Evolutionary conservation across 1,140 invertebrate species (phyloP).

Genomic region (Adelges cooleyi): DNA sequence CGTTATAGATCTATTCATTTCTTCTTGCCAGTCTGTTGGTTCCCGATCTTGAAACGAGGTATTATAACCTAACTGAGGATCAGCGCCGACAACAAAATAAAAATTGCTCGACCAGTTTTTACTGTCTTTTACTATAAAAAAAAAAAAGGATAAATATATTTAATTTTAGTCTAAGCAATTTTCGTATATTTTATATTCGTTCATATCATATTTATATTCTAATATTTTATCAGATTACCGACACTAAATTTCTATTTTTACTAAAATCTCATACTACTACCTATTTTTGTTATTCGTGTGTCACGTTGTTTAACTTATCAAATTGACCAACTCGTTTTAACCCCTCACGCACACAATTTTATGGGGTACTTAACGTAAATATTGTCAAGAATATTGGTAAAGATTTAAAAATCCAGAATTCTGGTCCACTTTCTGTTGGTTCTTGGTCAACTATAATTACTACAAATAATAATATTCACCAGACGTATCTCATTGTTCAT

Average conservation of each 20-base stretch:
- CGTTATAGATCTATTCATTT: constrained; percentile 39
- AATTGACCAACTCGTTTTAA: no score
- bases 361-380: no score
- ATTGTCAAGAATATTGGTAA: no score
- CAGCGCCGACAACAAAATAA: constrained; percentile 44
- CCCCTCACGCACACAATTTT: no score
- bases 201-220: not conserved
- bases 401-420: no score
- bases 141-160: not conserved
- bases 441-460: no score
- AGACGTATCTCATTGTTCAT: no score
- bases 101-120: constrained; percentile 37
- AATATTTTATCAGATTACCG: no score
- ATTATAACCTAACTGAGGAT: constrained; percentile 46
- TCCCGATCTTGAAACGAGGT: constrained; percentile 38
- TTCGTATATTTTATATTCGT: not conserved
- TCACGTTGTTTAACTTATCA: no score
- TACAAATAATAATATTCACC: no score
- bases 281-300: not conserved
- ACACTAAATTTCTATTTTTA: no score
- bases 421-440: no score
- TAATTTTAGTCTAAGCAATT: not conserved
- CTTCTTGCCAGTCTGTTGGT: constrained; percentile 40
- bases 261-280: not conserved
- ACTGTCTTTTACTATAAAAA: constrained; percentile 27